These are phyloP conservation scores for Asbolus verrucosus DNA, from an alignment of 1,140 invertebrate species.

Conservation along the genomic window DNA sequence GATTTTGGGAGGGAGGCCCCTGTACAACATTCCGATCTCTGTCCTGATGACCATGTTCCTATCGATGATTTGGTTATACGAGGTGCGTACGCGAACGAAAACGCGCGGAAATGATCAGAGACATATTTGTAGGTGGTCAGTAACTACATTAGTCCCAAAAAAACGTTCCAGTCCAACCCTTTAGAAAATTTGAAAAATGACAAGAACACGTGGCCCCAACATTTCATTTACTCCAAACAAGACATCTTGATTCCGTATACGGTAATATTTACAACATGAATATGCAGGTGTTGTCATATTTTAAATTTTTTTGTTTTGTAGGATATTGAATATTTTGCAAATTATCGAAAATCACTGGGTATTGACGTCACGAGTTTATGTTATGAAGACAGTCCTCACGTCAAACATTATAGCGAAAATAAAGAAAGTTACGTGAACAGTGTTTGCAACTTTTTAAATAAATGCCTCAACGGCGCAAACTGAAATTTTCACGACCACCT, in stretches of 20 bases:
- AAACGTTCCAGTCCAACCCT: constrained; percentile 64
- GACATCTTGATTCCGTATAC: constrained; percentile 73
- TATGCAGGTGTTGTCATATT: background rate
- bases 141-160: constrained; percentile 59
- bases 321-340: constrained; percentile 74
- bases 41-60: constrained; percentile 70
- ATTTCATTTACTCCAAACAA: constrained; percentile 80
- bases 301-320: constrained; percentile 56
- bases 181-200: constrained; percentile 67
- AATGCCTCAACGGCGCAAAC: constrained; percentile 66
- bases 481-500: constrained; percentile 1
- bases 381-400: constrained; percentile 78
- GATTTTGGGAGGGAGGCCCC: constrained; percentile 69
- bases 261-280: constrained; percentile 61
- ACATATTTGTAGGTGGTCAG: constrained; percentile 61
- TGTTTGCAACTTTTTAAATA: constrained; percentile 72
- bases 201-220: constrained; percentile 72
- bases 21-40: constrained; percentile 70
- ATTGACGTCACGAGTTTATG: constrained; percentile 72
- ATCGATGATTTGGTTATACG: constrained; percentile 72
- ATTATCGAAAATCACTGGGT: constrained; percentile 70
- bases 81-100: constrained; percentile 61
- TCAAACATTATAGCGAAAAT: constrained; percentile 75
- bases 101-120: background rate
- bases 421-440: constrained; percentile 73